Percentiles rank a stretch among this genome's conserved stretches.
Conservation (phyloP, 2,113 vertebrate genomes). For the Nothoprocta pentlandii region DNA sequence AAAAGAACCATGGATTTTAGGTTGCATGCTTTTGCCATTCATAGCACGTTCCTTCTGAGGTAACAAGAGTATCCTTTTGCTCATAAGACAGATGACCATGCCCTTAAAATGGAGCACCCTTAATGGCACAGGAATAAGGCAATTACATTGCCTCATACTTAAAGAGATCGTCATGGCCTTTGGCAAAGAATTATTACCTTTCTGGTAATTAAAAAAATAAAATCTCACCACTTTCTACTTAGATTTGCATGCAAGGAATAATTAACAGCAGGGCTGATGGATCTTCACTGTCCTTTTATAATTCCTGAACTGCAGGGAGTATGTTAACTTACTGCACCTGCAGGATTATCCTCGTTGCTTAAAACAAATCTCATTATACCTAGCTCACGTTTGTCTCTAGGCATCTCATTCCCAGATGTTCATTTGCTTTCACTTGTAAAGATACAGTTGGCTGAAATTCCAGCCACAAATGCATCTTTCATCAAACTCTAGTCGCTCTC, state of each 20-base stretch:
- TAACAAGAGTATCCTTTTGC: constrained; percentile 13
- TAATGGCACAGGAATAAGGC: constrained; percentile 42
- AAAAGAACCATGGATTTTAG: constrained; percentile 14
- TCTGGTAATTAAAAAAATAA: constrained; percentile 45
- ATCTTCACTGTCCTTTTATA: background rate
- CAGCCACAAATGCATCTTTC: background rate
- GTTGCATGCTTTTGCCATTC: constrained; percentile 14
- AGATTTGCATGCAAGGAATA: background rate
- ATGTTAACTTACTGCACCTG: background rate
- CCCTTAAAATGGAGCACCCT: constrained; percentile 14
- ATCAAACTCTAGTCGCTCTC: background rate
- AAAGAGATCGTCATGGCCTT: constrained; percentile 38
- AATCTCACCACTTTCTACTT: constrained; percentile 21
- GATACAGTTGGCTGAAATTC: background rate
- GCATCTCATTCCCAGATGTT: background rate
- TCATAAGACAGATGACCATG: constrained; percentile 9
- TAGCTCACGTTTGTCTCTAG: background rate
- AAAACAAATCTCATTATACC: background rate
- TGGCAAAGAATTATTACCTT: constrained; percentile 52
- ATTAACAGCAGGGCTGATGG: constrained; percentile 16
- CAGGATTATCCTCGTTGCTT: background rate
- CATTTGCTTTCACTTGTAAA: background rate
- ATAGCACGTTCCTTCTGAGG: constrained; percentile 7
- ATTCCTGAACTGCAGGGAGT: background rate
- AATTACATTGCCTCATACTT: constrained; percentile 45